Conservation (phyloP, 1,140 invertebrate genomes). For the Pseudomyrmex gracilis region DNA sequence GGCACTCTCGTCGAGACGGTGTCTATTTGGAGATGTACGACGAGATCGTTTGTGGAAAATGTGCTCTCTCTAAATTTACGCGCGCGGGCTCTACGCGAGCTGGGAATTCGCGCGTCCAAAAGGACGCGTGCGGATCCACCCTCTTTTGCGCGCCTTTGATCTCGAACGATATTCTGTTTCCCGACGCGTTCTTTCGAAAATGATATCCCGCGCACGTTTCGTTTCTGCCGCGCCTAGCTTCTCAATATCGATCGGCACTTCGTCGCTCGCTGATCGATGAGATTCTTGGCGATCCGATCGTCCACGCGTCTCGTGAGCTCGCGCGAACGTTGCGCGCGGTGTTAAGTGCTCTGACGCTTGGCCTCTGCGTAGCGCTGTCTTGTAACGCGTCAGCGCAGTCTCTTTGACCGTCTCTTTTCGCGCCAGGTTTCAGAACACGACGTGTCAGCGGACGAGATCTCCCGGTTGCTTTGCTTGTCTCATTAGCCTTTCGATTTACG, state of each 20-base stretch:
- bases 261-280: conserved; percentile 60
- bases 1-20: conserved; percentile 23
- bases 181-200: not conserved
- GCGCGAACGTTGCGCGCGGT: conserved; percentile 63
- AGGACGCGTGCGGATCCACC: conserved; percentile 22
- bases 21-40: conserved; percentile 48
- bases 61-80: conserved; percentile 59
- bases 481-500: no score
- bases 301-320: conserved; percentile 57
- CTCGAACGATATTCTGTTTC: conserved; percentile 18
- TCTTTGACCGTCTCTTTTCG: conserved; percentile 58
- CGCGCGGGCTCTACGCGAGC: conserved; percentile 14
- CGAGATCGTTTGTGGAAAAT: conserved; percentile 53
- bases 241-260: conserved; percentile 5
- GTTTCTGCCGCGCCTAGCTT: not conserved
- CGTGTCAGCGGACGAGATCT: conserved; percentile 64
- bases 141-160: conserved; percentile 27
- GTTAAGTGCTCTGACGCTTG: conserved; percentile 75
- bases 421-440: conserved; percentile 57
- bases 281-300: conserved; percentile 65
- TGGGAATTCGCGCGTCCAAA: conserved; percentile 55
- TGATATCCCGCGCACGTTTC: not conserved
- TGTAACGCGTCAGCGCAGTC: conserved; percentile 72
- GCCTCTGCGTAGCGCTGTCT: conserved; percentile 78
- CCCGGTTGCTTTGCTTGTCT: conserved; percentile 62